These are phyloP conservation scores for Pseudobourletiella spinata DNA, from an alignment of 1,140 invertebrate genomes.

Conservation along the genomic window DNA sequence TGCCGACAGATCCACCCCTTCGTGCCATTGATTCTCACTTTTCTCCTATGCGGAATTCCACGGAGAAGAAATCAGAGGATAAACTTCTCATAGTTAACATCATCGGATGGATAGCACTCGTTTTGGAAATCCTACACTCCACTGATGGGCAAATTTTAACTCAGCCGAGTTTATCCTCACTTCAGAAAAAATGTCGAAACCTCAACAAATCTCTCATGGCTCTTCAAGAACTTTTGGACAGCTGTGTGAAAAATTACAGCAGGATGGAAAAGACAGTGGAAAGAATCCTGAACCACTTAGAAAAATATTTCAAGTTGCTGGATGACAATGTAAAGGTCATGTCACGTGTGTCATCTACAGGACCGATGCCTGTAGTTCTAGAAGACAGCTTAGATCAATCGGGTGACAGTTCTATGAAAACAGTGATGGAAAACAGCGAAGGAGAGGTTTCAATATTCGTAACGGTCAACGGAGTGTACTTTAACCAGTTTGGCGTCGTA, in stretches of 20 bases:
- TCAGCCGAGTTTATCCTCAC: background rate
- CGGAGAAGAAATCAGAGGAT: background rate
- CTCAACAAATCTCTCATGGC: background rate
- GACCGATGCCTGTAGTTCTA: background rate
- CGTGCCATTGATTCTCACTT: background rate
- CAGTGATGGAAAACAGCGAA: background rate
- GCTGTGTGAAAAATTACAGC: background rate
- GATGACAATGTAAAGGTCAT: background rate
- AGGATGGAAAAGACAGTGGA: background rate
- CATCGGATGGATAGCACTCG: background rate
- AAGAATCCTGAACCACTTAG: background rate
- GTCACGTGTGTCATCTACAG: background rate
- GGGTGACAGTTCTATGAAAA: background rate
- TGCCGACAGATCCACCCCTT: background rate
- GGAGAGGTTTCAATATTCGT: slow-evolving; percentile 3
- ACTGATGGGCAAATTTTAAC: background rate
- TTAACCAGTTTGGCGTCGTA: background rate
- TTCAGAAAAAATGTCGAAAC: background rate
- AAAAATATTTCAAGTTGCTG: background rate
- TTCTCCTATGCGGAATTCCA: background rate
- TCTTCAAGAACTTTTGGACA: background rate
- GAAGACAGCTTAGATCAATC: background rate
- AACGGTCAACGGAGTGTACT: slow-evolving; percentile 2
- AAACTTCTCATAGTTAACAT: background rate
- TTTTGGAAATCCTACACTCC: background rate